These are phyloP conservation scores for Heteromormyrus szaboi DNA, from an alignment of 2,797 vertebrate genomes.

Conservation along the genomic window DNA sequence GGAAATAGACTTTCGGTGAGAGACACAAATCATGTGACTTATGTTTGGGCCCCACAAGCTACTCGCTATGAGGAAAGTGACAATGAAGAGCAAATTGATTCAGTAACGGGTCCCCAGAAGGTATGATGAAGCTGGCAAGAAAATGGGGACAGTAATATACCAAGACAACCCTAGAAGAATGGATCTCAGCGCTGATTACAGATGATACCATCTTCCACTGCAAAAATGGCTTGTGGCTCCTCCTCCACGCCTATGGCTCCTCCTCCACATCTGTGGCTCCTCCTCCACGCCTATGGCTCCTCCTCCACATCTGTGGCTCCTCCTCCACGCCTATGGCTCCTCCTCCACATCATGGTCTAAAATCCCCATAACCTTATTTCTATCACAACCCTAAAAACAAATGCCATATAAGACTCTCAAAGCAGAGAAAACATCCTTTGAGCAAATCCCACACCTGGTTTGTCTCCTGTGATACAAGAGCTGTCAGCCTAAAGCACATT, in stretches of 20 bases:
- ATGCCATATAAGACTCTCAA: not conserved
- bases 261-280: too few relatives aligned
- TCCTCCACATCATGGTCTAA: not conserved
- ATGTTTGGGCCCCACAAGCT: conserved; percentile 16
- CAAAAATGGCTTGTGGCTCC: conserved; percentile 50
- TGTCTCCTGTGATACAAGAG: not conserved
- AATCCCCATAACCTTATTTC: not conserved
- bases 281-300: not conserved
- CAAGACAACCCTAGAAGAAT: conserved; percentile 46
- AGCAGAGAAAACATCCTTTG: not conserved
- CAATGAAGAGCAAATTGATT: conserved; percentile 47
- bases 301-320: conserved; percentile 6
- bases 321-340: not conserved
- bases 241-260: not conserved
- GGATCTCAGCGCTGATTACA: conserved; percentile 25
- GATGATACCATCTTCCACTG: conserved; percentile 31
- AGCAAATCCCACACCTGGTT: not conserved
- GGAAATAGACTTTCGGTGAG: conserved; percentile 43
- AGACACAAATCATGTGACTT: conserved; percentile 40
- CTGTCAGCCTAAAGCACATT: not conserved
- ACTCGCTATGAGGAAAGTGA: conserved; percentile 36
- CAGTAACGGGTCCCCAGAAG: conserved; percentile 48
- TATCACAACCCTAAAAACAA: not conserved
- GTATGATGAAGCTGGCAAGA: conserved; percentile 38
- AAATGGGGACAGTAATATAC: conserved; percentile 20